These are phyloP conservation scores for Sebastes aleutianus DNA, from an alignment of 2,797 vertebrate species.

Conservation along the genomic window DNA sequence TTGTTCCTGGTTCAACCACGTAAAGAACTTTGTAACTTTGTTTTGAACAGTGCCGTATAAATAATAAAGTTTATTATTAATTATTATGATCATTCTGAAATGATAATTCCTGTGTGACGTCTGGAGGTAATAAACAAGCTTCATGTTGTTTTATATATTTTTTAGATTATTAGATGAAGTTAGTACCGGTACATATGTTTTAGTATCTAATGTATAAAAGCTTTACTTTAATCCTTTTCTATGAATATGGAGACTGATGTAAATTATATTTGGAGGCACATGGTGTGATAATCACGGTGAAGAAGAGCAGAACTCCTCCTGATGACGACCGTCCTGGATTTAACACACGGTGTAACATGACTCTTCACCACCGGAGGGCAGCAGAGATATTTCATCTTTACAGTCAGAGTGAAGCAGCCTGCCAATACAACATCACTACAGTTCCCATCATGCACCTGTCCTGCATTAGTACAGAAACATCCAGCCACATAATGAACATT, in stretches of 20 bases:
- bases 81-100: not conserved
- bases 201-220: not conserved
- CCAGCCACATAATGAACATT: not conserved
- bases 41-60: not conserved
- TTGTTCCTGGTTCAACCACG: not conserved
- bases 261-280: not conserved
- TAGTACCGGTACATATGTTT: not conserved
- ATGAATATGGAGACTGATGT: not conserved
- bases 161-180: not conserved
- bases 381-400: conserved; percentile 20
- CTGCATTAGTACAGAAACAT: not conserved
- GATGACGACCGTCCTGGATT: not conserved
- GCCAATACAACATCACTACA: not conserved
- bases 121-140: not conserved
- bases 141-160: not conserved
- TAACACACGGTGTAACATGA: not conserved
- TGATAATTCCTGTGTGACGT: not conserved
- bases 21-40: not conserved
- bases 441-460: not conserved
- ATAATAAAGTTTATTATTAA: not conserved
- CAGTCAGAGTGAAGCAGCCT: not conserved
- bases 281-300: not conserved
- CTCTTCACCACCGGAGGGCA: conserved; percentile 44
- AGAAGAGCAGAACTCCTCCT: not conserved
- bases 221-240: not conserved